Conservation (phyloP, 2,797 vertebrate genomes). For the Clamator glandarius region DNA sequence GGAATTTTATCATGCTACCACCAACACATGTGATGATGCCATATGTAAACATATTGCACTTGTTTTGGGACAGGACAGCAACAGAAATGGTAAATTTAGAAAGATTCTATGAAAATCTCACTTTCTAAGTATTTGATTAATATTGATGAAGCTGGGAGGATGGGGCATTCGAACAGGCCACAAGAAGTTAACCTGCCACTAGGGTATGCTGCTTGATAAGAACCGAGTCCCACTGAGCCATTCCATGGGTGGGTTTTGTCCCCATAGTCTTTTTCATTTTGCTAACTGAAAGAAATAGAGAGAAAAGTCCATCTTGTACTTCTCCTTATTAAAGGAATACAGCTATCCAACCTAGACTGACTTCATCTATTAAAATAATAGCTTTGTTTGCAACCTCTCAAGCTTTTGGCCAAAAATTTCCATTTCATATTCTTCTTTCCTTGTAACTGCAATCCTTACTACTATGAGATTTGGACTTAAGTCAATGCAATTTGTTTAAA, state of each 20-base stretch:
- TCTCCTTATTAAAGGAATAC: neutral
- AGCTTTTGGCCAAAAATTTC: neutral
- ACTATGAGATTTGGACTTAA: neutral
- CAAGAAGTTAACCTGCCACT: neutral
- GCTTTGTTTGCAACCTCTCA: neutral
- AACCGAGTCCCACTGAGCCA: neutral
- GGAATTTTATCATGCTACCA: neutral
- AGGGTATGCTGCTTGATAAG: neutral
- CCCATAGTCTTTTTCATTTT: neutral
- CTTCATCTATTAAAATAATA: neutral
- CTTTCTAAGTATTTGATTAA: neutral
- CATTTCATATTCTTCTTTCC: neutral
- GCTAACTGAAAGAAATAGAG: neutral
- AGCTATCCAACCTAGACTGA: neutral
- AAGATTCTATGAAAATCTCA: neutral
- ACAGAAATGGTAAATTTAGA: neutral
- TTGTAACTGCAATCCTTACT: neutral
- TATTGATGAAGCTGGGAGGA: neutral
- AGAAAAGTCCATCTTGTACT: neutral
- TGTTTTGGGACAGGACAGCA: neutral
- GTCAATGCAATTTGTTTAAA: neutral
- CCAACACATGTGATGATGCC: neutral
- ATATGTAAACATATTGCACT: neutral
- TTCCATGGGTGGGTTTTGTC: neutral
- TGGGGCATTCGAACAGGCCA: accelerated